A percentile compares a stretch with the other conserved stretches of the same genome.
Conservation (phyloP, 2,888 invertebrate genomes). For the Diarsia dahlii region DNA sequence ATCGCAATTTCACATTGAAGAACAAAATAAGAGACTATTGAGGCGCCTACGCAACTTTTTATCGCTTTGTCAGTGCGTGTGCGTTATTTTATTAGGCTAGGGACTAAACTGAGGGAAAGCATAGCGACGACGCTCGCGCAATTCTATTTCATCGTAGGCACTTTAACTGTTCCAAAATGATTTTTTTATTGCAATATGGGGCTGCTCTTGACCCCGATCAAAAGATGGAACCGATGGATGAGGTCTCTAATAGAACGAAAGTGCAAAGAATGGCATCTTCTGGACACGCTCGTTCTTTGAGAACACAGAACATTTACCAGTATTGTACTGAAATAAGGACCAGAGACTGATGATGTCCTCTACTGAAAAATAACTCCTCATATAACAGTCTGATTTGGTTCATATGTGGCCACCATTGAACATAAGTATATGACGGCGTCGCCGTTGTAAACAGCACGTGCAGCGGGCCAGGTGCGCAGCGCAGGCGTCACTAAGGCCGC, state of each 20-base stretch:
- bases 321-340: neutral
- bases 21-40: slow-evolving; percentile 15
- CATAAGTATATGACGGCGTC: no score
- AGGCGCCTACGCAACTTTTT: slow-evolving; percentile 34
- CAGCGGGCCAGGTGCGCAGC: no score
- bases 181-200: no score
- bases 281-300: no score
- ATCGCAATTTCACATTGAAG: slow-evolving; percentile 19
- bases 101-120: neutral
- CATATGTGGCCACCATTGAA: neutral
- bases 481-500: no score
- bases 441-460: no score
- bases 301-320: neutral
- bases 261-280: no score
- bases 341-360: neutral
- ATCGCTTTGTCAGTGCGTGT: slow-evolving; percentile 22
- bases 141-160: neutral
- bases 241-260: no score
- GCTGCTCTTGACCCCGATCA: no score
- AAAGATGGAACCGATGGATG: no score
- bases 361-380: neutral
- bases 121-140: neutral
- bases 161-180: neutral
- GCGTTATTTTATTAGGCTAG: slow-evolving; percentile 8
- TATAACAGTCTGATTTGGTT: neutral